phyloP scores from a whole-genome alignment of 2,113 vertebrate genomes.

The Antennarius striatus region DNA sequence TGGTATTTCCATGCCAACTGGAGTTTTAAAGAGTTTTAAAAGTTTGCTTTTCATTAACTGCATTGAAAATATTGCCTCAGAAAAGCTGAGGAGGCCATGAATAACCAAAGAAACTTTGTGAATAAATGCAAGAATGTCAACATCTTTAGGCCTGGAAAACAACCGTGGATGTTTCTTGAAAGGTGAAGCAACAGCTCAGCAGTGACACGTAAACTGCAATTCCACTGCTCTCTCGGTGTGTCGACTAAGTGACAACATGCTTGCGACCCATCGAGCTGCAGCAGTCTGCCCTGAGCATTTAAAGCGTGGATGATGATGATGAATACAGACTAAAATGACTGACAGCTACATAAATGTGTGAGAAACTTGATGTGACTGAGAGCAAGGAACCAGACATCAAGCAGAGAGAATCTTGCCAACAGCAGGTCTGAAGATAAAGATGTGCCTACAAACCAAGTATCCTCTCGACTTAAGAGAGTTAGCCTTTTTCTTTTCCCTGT shows the following conservation, averaged over 20 bases:
- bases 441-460: constrained; percentile 2
- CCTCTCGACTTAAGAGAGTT: neutral
- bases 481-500: constrained; percentile 2
- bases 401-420: neutral
- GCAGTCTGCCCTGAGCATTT: neutral
- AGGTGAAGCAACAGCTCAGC: neutral
- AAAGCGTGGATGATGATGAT: constrained; percentile 3
- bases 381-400: neutral
- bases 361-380: constrained; percentile 6
- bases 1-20: too few relatives aligned
- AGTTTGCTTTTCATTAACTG: too few relatives aligned
- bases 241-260: neutral
- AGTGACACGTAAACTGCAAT: neutral
- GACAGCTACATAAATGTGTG: constrained; percentile 36
- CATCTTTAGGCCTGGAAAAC: neutral
- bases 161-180: neutral
- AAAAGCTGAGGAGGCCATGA: neutral
- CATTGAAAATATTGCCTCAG: neutral
- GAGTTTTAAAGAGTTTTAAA: too few relatives aligned
- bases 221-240: neutral
- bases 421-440: neutral
- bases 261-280: neutral
- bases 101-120: neutral
- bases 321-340: constrained; percentile 27
- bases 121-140: neutral